Evolutionary conservation across 2,113 vertebrate species (phyloP).

Genomic region (Pseudorhombus dupliciocellatus): DNA sequence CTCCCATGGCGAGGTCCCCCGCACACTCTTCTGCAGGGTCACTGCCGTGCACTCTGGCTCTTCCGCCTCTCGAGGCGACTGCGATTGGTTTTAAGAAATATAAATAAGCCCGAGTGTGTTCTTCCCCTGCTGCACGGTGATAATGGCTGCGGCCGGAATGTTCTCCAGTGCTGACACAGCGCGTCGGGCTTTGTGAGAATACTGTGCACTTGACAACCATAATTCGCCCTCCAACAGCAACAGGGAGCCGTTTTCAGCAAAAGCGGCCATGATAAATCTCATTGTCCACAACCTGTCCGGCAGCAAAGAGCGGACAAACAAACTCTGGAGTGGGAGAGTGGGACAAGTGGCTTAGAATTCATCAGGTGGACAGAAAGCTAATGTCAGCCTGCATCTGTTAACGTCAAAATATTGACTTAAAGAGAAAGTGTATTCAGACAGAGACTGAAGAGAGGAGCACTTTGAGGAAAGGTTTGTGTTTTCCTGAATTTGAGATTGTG

Average conservation of each 20-base stretch:
- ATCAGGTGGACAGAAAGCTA: neutral
- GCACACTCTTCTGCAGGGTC: neutral
- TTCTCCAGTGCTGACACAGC: neutral
- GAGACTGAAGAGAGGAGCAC: too few relatives aligned
- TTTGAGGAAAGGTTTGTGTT: too few relatives aligned
- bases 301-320: neutral
- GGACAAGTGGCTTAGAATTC: neutral
- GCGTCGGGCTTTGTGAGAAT: neutral
- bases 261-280: neutral
- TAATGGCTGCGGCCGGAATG: neutral
- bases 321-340: neutral
- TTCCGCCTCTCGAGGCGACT: neutral
- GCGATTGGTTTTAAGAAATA: neutral
- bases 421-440: too few relatives aligned
- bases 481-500: too few relatives aligned
- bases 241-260: neutral
- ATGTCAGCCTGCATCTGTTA: too few relatives aligned
- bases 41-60: neutral
- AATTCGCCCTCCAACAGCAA: neutral
- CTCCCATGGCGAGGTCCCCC: neutral
- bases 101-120: neutral
- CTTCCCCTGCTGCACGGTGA: neutral
- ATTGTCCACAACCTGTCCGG: neutral
- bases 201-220: neutral
- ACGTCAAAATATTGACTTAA: too few relatives aligned